phyloP scores from a whole-genome alignment of 2,113 vertebrate species.

The Panthera leo region DNA sequence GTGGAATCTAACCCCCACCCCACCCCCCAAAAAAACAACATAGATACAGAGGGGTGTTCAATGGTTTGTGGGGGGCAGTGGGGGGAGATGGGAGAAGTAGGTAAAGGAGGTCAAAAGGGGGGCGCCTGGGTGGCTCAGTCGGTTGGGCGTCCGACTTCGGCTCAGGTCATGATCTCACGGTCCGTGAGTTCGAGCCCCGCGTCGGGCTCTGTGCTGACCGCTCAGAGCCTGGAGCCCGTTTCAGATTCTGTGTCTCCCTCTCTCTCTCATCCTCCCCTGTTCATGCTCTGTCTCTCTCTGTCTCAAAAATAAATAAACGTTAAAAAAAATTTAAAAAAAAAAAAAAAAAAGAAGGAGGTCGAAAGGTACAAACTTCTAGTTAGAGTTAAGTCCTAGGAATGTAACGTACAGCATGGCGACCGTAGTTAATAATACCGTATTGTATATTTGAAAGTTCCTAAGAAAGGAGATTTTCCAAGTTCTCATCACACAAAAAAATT shows the following conservation, averaged over 20 bases:
- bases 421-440: too few relatives aligned
- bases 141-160: too few relatives aligned
- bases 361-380: neutral
- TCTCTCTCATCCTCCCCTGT: too few relatives aligned
- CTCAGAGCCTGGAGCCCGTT: too few relatives aligned
- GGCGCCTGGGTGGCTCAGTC: too few relatives aligned
- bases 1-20: neutral
- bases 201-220: too few relatives aligned
- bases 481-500: neutral
- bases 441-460: neutral
- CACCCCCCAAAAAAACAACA: rapidly evolving
- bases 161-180: too few relatives aligned
- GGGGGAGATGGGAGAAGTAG: neutral
- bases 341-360: neutral
- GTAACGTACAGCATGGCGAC: neutral
- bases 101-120: neutral
- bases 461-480: neutral
- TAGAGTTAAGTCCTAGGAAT: neutral
- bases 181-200: too few relatives aligned
- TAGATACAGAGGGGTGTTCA: neutral
- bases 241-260: too few relatives aligned
- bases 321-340: too few relatives aligned
- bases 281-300: too few relatives aligned
- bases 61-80: neutral
- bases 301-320: too few relatives aligned